A percentile compares a stretch with the other conserved stretches of the same genome.
phyloP scores from a whole-genome alignment of 2,113 vertebrate genomes.

The Pyxicephalus adspersus region DNA sequence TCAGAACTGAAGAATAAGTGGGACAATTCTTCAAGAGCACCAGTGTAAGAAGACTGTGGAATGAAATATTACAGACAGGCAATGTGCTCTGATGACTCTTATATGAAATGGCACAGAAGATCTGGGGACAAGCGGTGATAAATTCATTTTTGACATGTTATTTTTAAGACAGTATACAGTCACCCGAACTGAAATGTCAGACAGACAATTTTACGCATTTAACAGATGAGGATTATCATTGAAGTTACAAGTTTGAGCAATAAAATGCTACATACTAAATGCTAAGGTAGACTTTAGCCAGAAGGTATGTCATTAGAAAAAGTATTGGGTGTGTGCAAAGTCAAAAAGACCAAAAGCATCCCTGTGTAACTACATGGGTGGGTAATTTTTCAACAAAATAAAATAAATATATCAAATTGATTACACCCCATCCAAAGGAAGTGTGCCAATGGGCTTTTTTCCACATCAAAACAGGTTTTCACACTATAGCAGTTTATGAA shows the following conservation, averaged over 20 bases:
- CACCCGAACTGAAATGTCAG: conserved; percentile 24
- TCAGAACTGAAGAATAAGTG: conserved; percentile 24
- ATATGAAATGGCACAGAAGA: conserved; percentile 33
- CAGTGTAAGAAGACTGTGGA: conserved; percentile 37
- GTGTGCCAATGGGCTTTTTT: no score
- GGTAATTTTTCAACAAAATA: no score
- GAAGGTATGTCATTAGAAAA: no score
- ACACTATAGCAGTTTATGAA: no score
- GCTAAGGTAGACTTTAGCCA: no score
- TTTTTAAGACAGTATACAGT: conserved; percentile 26
- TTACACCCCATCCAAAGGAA: no score
- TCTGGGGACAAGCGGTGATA: conserved; percentile 23
- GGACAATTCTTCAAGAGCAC: conserved; percentile 44
- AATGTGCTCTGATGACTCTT: conserved; percentile 32
- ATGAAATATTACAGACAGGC: conserved; percentile 38
- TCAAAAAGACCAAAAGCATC: no score
- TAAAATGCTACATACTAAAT: neutral
- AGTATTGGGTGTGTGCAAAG: no score
- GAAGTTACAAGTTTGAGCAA: neutral
- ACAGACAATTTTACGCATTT: neutral
- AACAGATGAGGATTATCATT: neutral
- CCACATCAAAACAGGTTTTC: no score
- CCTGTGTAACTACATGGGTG: no score
- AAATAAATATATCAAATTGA: no score
- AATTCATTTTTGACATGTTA: conserved; percentile 45